Percentiles rank a stretch among this genome's conserved stretches.
Conservation (phyloP, 2,888 invertebrate species). For the Mactromeris polynyma region DNA sequence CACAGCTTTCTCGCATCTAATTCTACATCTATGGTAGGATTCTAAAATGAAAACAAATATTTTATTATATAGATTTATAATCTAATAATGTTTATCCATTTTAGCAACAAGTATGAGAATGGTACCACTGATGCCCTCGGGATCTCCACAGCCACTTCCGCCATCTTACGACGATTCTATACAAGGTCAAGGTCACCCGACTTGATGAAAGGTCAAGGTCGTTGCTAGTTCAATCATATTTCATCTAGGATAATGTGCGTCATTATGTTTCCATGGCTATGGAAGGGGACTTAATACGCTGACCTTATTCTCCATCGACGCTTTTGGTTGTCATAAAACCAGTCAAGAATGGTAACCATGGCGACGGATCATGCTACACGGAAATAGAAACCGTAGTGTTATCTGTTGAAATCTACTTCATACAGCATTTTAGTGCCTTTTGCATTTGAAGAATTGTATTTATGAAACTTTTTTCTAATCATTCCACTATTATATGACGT, state of each 20-base stretch:
- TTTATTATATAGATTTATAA: too few species aligned
- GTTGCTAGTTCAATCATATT: neutral
- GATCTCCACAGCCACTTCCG: constrained; percentile 50
- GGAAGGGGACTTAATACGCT: neutral
- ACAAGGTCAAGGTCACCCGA: constrained; percentile 60
- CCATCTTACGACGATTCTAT: constrained; percentile 58
- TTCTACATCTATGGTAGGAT: too few species aligned
- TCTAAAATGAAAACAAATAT: too few species aligned
- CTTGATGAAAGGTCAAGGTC: constrained; percentile 39
- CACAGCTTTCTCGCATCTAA: too few species aligned
- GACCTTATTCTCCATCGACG: neutral
- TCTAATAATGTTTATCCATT: too few species aligned
- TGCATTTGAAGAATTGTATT: neutral
- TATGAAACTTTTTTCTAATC: neutral
- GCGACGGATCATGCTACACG: neutral
- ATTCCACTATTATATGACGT: neutral
- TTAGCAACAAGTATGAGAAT: constrained; percentile 68
- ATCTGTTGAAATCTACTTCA: neutral
- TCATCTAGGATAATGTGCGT: neutral
- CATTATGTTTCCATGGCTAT: neutral
- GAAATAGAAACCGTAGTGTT: neutral
- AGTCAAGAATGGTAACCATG: neutral
- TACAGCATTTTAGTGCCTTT: neutral
- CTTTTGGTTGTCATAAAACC: neutral
- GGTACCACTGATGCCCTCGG: constrained; percentile 20